These are phyloP conservation scores for Pangasius krempfi DNA, from an alignment of 2,797 vertebrate species.

Conservation along the genomic window DNA sequence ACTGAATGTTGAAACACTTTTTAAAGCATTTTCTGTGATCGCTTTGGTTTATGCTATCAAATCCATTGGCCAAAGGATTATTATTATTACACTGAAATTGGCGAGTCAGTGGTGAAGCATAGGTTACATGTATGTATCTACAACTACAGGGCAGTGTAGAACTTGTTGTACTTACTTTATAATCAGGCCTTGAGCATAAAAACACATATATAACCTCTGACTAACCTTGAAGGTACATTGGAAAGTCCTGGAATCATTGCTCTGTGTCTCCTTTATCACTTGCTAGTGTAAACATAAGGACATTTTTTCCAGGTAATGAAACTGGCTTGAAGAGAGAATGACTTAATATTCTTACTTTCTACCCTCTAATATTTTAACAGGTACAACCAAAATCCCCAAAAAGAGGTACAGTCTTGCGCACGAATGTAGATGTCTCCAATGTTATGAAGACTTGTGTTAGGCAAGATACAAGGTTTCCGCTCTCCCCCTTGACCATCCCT, in stretches of 20 bases:
- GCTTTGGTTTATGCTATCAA: background rate
- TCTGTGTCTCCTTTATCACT: background rate
- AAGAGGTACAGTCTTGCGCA: background rate
- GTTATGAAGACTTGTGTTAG: constrained; percentile 18
- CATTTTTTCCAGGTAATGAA: background rate
- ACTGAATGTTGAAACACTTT: background rate
- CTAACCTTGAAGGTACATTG: background rate
- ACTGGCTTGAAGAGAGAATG: background rate
- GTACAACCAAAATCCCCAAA: constrained; percentile 38
- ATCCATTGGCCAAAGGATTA: background rate
- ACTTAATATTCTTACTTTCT: background rate
- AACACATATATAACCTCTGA: background rate
- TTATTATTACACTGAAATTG: background rate
- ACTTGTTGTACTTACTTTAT: background rate
- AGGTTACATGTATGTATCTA: background rate
- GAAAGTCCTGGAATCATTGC: background rate
- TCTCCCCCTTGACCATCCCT: constrained; percentile 49
- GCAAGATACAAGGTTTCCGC: constrained; percentile 31
- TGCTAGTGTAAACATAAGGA: background rate
- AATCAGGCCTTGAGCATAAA: background rate
- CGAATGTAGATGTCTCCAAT: background rate
- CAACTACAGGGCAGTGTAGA: background rate
- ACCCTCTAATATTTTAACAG: constrained; percentile 28
- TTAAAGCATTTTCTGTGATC: background rate
- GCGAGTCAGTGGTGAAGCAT: background rate